A percentile compares a stretch with the other conserved stretches of the same genome.
Evolutionary conservation across 2,113 vertebrate species (phyloP).

Genomic region (Tringa solitaria): DNA sequence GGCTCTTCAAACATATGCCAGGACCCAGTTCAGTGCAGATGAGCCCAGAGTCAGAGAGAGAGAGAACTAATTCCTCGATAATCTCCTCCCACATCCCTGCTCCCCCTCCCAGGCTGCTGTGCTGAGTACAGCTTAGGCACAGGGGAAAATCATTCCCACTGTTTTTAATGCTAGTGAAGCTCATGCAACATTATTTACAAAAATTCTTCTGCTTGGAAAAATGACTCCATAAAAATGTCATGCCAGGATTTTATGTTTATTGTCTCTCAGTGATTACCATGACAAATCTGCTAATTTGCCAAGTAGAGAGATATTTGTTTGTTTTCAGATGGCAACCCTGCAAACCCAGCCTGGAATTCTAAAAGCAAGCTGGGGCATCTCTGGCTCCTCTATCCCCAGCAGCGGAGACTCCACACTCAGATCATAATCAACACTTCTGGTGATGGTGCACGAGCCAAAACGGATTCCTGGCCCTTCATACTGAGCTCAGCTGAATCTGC

Average conservation of each 20-base stretch:
- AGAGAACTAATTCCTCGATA: slow-evolving; percentile 14
- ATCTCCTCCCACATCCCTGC: not conserved
- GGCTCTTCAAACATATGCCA: not conserved
- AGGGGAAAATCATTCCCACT: not conserved
- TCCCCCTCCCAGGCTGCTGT: not conserved
- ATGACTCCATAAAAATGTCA: slow-evolving; percentile 22
- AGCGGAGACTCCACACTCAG: not conserved
- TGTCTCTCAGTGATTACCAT: slow-evolving; percentile 31
- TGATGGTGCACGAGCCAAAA: not conserved
- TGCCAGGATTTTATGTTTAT: slow-evolving; percentile 28
- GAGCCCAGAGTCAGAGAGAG: not conserved
- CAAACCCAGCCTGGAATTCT: slow-evolving; percentile 23
- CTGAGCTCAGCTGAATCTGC: not conserved
- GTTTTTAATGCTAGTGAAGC: slow-evolving; percentile 19
- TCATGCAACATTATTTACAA: not conserved
- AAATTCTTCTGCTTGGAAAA: slow-evolving; percentile 19
- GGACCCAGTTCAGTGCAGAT: not conserved
- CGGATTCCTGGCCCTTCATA: not conserved
- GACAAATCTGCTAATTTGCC: slow-evolving; percentile 41
- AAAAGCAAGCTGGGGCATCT: slow-evolving; percentile 6
- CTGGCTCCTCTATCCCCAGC: not conserved
- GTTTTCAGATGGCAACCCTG: slow-evolving; percentile 34
- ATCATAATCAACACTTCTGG: not conserved
- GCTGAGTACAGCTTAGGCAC: not conserved
- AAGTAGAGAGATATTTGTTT: slow-evolving; percentile 27